These are phyloP conservation scores for Scaptomyza parva DNA, from an alignment of 2,888 invertebrate species.

Conservation along the genomic window DNA sequence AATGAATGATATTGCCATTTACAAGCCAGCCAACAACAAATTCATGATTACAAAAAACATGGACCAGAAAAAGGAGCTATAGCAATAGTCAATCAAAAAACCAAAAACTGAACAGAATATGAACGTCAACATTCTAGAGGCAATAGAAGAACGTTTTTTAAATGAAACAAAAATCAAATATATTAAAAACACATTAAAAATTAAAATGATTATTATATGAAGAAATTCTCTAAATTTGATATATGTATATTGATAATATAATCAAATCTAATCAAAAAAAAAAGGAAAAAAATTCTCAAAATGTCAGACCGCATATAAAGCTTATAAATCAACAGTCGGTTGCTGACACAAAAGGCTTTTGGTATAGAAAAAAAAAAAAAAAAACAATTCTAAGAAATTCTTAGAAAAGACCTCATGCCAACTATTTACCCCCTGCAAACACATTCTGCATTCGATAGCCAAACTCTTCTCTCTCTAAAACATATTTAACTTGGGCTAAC, in stretches of 20 bases:
- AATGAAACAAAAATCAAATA: no score
- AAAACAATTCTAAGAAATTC: conserved; percentile 27
- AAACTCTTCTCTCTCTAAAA: no score
- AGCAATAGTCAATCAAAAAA: conserved; percentile 7
- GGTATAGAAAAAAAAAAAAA: background rate
- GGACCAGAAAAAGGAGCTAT: conserved; percentile 1
- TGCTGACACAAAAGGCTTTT: background rate
- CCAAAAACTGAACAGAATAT: conserved; percentile 16
- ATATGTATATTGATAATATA: no score
- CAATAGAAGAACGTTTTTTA: no score
- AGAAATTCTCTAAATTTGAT: no score
- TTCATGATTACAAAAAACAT: conserved; percentile 34
- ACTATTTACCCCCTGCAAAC: conserved; percentile 24
- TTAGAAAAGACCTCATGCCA: conserved; percentile 33
- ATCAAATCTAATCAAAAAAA: background rate
- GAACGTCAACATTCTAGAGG: no score
- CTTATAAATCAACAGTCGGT: background rate
- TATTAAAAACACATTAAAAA: no score
- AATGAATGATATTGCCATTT: conserved; percentile 72
- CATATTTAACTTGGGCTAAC: conserved; percentile 54
- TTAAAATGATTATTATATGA: no score
- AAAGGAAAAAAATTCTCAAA: background rate
- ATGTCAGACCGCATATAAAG: background rate
- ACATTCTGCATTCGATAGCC: conserved; percentile 28
- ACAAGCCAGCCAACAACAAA: conserved; percentile 27